Percentiles rank a stretch among this genome's conserved stretches.
These are phyloP conservation scores for Sardinella longiceps DNA, from an alignment of 2,797 vertebrate species.

Conservation along the genomic window DNA sequence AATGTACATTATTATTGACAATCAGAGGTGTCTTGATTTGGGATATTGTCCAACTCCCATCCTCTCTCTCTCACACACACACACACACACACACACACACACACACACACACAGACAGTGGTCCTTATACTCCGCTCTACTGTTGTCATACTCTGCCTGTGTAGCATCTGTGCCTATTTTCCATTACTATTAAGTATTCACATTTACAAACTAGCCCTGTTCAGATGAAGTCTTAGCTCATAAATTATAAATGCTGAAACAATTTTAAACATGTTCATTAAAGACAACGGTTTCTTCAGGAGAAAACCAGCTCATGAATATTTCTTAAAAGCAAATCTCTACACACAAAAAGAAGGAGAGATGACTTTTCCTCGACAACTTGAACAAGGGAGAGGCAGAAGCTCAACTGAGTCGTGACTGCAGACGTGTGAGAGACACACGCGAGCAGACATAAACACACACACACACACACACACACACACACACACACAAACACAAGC, in stretches of 20 bases:
- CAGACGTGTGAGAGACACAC: conserved; percentile 72
- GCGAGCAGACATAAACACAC: conserved; percentile 33
- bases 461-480: conserved; percentile 30
- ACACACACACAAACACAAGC: conserved; percentile 35
- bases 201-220: conserved; percentile 64
- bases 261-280: conserved; percentile 81
- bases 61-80: conserved; percentile 35
- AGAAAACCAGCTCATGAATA: conserved; percentile 76
- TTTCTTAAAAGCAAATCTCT: conserved; percentile 78
- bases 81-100: conserved; percentile 40
- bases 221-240: conserved; percentile 62
- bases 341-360: conserved; percentile 54
- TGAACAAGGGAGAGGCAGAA: conserved; percentile 51
- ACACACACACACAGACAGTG: conserved; percentile 1
- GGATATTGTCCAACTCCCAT: conserved; percentile 9
- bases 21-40: not conserved
- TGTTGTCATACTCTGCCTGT: conserved; percentile 50
- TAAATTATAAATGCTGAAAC: conserved; percentile 79
- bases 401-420: conserved; percentile 72
- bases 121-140: conserved; percentile 48
- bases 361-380: conserved; percentile 67
- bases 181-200: conserved; percentile 60
- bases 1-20: not conserved
- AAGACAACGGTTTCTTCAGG: conserved; percentile 69
- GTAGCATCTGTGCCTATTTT: conserved; percentile 45